Evolutionary conservation across 2,113 vertebrate species (phyloP), one percentile per base, ranked within the genome.

Genomic region (Vulpes ferrilata): DNA sequence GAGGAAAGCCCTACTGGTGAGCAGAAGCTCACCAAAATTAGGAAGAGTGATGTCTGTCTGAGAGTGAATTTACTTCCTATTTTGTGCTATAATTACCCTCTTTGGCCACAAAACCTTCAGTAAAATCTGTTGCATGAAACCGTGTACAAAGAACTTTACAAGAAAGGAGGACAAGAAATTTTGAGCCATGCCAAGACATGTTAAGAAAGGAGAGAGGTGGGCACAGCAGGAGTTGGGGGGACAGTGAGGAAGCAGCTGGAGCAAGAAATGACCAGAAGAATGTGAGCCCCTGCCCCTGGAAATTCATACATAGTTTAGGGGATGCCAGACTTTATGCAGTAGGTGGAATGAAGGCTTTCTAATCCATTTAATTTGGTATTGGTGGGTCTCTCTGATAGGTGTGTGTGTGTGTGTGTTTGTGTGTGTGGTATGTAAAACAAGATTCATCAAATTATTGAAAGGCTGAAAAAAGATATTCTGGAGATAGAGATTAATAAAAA

Each of bases 401-500:
- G 15, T 48, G 35, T 48, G 57, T 64, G 67, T 64, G 51, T 19
- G 30, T 32, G 12, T 83, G 48, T 43, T 48, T 16, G 30, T 35
- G 43, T 20, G 35, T n/a, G 55, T 74, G 1, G 5, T 53, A 7
- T 74, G 12, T 80, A 27, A 30, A 83, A 57, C 12, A 78, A 83
- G 17, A 13, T 87, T 85, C 51, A 59, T 88, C 65, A 51, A 78
- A 86, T 95, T 87, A 74, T 23, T 80, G 67, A 92, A 96, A 94
- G 57, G 73, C 10, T 90, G 83, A 90, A 67, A 86, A 92, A 98
- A 80, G 83, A 62, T 87, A 57, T 83, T 93, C 48, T 76, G 48
- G 76, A 93, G 55, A 7, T 82, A 19, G 71, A 83, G 43, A 97
- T 92, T 90, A 96, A 97, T 67, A 64, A 93, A 93, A 94, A 84